Evolutionary conservation across 2,797 vertebrate species (phyloP).

Genomic region (Chrysocyon brachyurus): DNA sequence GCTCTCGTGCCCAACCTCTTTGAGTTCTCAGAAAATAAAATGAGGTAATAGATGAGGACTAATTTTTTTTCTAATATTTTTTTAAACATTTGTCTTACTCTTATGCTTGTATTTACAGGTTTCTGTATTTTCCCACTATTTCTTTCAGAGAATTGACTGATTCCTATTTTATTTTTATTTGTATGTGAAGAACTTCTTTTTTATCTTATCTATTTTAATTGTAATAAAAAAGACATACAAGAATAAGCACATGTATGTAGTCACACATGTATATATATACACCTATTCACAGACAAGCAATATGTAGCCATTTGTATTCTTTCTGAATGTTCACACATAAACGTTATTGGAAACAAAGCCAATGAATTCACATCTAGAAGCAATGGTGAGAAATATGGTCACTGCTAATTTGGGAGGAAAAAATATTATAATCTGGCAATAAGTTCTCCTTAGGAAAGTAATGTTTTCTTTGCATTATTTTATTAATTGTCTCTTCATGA

Average conservation of each 20-base stretch:
- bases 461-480: not conserved
- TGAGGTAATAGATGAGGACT: not conserved
- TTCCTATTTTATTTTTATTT: not conserved
- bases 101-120: not conserved
- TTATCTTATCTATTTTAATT: not conserved
- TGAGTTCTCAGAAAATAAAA: constrained; percentile 10
- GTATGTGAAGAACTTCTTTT: not conserved
- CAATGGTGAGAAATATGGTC: not conserved
- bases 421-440: not conserved
- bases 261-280: not conserved
- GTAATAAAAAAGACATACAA: not conserved
- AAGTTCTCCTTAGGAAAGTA: not conserved
- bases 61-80: not conserved
- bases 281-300: not conserved
- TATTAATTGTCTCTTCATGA: not conserved
- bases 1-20: not conserved
- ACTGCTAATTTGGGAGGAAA: not conserved
- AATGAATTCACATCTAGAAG: not conserved
- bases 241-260: not conserved
- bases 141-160: not conserved
- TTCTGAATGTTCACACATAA: not conserved
- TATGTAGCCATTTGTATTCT: not conserved
- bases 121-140: not conserved
- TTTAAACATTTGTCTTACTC: not conserved
- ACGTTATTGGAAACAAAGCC: not conserved